Evolutionary conservation across 2,113 vertebrate genomes (phyloP), one percentile per base, ranked within the genome.

Genomic region (Tenebrosternarchus preto): DNA sequence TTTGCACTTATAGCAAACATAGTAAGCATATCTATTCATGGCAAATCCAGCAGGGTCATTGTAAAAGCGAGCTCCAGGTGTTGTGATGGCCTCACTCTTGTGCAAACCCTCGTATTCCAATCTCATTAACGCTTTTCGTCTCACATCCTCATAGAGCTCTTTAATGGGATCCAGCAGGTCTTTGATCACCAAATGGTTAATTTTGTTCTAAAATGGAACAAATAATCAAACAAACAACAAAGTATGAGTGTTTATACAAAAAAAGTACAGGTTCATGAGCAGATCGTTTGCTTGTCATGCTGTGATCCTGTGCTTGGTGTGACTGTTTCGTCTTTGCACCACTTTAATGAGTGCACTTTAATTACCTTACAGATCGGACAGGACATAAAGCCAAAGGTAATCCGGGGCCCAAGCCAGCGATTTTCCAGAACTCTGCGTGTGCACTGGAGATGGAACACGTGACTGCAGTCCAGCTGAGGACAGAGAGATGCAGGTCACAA

Each of bases 291-390:
- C 11, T 27, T 43, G 61, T 71, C 50, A 6, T 59, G 55, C 9
- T 81, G 64, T 55, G 56, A 17, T 79, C 20, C 11, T 71, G 64
- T 56, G 76, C 25, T 59, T 43, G 3, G 8, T 31, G 16, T 2
- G 81, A 2, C 5, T n/a, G n/a, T n/a, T n/a, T n/a, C n/a, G n/a
- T n/a, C n/a, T n/a, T n/a, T 15, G 63, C 11, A 53, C 36, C 27
- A 16, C 5, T 17, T 56, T 19, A 69, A n/a, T n/a, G n/a, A n/a
- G n/a, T n/a, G n/a, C 77, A n/a, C 89, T n/a, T n/a, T n/a, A n/a
- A n/a, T n/a, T n/a, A 99, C 98, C 96, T 99, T 99, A 90, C 98
- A 99, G 86, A 99, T 99, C 31, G 98, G 97, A 92, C 98, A 99
- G 78, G 95, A 93, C 96, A 99, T 99, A 89, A 99, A 99, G 11